phyloP scores from a whole-genome alignment of 1,140 invertebrate species.

The Anthonomus grandis region DNA sequence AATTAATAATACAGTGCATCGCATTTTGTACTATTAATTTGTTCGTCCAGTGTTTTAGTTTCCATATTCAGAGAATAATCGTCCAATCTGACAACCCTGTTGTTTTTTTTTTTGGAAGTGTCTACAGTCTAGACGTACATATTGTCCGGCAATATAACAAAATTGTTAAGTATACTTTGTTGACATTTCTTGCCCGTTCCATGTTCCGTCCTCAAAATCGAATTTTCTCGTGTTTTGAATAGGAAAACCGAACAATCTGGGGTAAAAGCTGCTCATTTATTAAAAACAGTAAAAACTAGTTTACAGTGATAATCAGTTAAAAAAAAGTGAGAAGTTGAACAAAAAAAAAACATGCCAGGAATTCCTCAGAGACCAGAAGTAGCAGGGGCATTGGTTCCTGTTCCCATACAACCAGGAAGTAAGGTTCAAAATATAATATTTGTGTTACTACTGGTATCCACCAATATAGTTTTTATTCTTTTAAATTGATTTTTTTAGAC shows the following conservation, averaged over 20 bases:
- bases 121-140: background rate
- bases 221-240: background rate
- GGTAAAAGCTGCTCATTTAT: background rate
- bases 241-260: background rate
- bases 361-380: slow-evolving; percentile 11
- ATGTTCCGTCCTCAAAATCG: background rate
- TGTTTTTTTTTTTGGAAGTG: too few species aligned
- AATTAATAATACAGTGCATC: too few species aligned
- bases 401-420: background rate
- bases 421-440: background rate
- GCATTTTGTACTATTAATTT: too few species aligned
- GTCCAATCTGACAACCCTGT: too few species aligned
- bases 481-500: too few species aligned
- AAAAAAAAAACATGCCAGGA: slow-evolving; percentile 10
- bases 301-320: background rate
- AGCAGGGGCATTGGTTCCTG: slow-evolving; percentile 8
- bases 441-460: background rate
- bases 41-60: too few species aligned
- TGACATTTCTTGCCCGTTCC: background rate
- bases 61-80: too few species aligned
- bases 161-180: background rate
- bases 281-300: background rate
- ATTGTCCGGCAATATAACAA: background rate
- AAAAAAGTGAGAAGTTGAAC: background rate
- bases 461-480: background rate